These are phyloP conservation scores for Acomys russatus DNA, from an alignment of 2,797 vertebrate species.

Conservation along the genomic window DNA sequence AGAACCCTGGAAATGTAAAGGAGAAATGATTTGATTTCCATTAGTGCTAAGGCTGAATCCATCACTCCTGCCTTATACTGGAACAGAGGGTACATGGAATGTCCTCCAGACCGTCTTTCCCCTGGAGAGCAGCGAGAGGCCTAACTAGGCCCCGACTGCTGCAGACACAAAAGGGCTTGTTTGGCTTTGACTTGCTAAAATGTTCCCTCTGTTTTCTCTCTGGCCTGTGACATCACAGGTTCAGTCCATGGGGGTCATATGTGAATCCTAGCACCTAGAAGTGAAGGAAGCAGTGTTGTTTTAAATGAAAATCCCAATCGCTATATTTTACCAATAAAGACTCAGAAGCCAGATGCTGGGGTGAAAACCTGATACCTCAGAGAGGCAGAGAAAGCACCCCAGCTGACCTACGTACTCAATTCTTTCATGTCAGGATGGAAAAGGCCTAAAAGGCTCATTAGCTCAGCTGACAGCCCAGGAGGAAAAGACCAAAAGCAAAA, in stretches of 20 bases:
- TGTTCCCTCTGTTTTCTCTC: slow-evolving; percentile 30
- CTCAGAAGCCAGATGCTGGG: no score
- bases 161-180: slow-evolving; percentile 27
- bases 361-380: no score
- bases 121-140: neutral
- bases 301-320: no score
- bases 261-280: slow-evolving; percentile 58
- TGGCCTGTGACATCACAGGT: slow-evolving; percentile 35
- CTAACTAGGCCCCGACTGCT: slow-evolving; percentile 46
- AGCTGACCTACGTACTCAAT: no score
- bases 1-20: neutral
- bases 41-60: neutral
- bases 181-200: neutral
- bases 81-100: slow-evolving; percentile 6
- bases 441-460: no score
- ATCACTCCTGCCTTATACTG: neutral
- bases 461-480: no score
- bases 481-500: no score
- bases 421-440: no score
- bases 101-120: slow-evolving; percentile 6
- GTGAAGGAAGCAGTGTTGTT: neutral
- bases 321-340: no score
- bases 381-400: no score
- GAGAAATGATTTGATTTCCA: neutral
- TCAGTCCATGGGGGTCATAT: neutral